Evolutionary conservation across 2,797 vertebrate species (phyloP).

Genomic region (Semaprochilodus insignis): DNA sequence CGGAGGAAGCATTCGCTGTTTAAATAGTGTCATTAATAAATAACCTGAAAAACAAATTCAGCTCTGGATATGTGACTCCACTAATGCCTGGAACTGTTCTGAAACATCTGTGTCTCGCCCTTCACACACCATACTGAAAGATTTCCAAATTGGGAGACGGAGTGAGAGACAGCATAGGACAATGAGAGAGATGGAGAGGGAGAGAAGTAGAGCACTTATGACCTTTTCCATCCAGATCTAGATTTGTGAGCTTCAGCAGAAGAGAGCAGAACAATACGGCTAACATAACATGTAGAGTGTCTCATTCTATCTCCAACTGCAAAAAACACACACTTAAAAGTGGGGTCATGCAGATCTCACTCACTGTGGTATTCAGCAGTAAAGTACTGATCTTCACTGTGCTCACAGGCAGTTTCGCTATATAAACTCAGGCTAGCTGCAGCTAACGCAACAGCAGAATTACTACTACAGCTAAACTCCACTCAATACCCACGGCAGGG

Average conservation of each 20-base stretch:
- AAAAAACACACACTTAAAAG: neutral
- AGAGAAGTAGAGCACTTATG: neutral
- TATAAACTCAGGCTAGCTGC: conserved; percentile 4
- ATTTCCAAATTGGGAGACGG: neutral
- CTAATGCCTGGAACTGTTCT: neutral
- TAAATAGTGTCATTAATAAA: too few species aligned
- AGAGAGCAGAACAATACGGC: neutral
- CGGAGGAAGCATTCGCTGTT: too few species aligned
- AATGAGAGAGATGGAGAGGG: neutral
- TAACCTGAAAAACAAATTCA: too few species aligned
- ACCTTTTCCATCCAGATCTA: conserved; percentile 7
- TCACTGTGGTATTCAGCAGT: neutral
- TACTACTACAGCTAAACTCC: conserved; percentile 38
- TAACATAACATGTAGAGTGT: neutral
- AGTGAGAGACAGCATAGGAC: neutral
- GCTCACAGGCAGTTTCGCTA: conserved; percentile 4
- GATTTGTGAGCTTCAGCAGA: neutral
- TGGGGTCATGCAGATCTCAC: neutral
- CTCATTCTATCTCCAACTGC: neutral
- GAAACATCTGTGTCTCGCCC: neutral
- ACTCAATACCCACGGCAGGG: conserved; percentile 34
- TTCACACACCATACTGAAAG: too few species aligned
- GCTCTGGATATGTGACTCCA: neutral
- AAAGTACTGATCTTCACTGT: neutral
- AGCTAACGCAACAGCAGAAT: conserved; percentile 26